Percentiles rank a stretch among this genome's conserved stretches.
Conservation (phyloP, 2,888 invertebrate genomes). For the Acleris laterana region DNA sequence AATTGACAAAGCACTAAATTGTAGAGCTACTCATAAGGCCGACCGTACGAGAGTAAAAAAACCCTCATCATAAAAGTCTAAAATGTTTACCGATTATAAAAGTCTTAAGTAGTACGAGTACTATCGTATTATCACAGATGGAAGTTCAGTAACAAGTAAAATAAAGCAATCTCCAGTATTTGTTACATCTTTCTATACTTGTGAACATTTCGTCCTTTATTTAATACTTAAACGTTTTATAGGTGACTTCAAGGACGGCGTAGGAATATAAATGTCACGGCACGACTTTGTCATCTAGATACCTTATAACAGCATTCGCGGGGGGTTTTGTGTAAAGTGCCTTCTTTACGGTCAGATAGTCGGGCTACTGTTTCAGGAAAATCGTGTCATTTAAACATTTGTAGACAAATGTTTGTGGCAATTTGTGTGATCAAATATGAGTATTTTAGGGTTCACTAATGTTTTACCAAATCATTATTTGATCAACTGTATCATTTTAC, state of each 20-base stretch:
- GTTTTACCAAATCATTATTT: no score
- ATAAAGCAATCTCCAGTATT: no score
- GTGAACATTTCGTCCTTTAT: conserved; percentile 11
- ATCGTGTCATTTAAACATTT: conserved; percentile 2
- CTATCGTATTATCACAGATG: no score
- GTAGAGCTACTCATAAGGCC: no score
- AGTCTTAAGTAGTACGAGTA: no score
- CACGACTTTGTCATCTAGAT: conserved; percentile 17
- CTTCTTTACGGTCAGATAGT: conserved; percentile 3
- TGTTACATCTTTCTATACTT: not conserved
- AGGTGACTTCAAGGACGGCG: conserved; percentile 16
- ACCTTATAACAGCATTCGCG: conserved; percentile 17
- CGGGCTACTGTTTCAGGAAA: not conserved
- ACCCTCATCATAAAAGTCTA: no score
- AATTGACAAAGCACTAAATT: no score
- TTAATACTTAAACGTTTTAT: conserved; percentile 26
- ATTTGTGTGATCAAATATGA: conserved; percentile 27
- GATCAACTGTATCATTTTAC: no score
- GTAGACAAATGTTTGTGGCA: conserved; percentile 21
- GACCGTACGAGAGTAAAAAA: no score
- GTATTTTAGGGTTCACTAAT: no score
- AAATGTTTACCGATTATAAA: no score
- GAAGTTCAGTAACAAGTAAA: no score
- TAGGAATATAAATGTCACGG: conserved; percentile 17
- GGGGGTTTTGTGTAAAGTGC: conserved; percentile 12